Percentiles rank a stretch among this genome's conserved stretches.
phyloP scores from a whole-genome alignment of 1,140 invertebrate species.

The Heliconius congener region DNA sequence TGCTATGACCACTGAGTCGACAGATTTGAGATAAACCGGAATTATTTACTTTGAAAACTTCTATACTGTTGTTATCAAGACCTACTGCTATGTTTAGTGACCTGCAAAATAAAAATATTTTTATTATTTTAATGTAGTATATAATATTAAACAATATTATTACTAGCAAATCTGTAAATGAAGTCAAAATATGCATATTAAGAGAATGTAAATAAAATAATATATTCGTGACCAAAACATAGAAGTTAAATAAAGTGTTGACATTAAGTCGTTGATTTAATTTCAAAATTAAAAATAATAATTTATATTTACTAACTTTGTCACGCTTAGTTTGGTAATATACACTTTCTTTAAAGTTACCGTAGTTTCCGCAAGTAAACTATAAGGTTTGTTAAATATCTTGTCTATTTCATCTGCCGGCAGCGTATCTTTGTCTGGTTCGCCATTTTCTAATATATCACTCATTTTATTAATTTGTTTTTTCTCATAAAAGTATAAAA shows the following conservation, averaged over 20 bases:
- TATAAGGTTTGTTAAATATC: constrained; percentile 63
- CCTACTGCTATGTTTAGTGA: constrained; percentile 63
- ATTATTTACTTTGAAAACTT: constrained; percentile 63
- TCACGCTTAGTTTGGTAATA: constrained; percentile 63
- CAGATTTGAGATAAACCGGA: constrained; percentile 58
- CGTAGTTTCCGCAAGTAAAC: constrained; percentile 59
- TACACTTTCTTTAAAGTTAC: constrained; percentile 65
- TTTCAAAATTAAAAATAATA: too few species aligned
- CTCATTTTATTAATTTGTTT: constrained; percentile 40
- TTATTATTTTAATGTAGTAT: background rate
- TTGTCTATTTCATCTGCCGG: constrained; percentile 52
- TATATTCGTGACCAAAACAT: too few species aligned
- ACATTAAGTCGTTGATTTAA: too few species aligned
- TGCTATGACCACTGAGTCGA: constrained; percentile 73
- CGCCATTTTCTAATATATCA: constrained; percentile 66
- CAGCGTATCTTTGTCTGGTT: constrained; percentile 65
- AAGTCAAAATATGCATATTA: too few species aligned
- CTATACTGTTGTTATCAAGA: constrained; percentile 62
- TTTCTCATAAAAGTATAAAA: background rate
- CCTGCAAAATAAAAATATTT: constrained; percentile 46
- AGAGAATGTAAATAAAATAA: too few species aligned
- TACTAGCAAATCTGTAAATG: background rate
- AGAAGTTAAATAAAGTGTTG: too few species aligned
- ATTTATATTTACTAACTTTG: constrained; percentile 57
- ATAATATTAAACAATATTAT: background rate